Percentiles rank a stretch among this genome's conserved stretches.
Evolutionary conservation across 2,113 vertebrate species (phyloP).

Genomic region (Oreamnos americanus): DNA sequence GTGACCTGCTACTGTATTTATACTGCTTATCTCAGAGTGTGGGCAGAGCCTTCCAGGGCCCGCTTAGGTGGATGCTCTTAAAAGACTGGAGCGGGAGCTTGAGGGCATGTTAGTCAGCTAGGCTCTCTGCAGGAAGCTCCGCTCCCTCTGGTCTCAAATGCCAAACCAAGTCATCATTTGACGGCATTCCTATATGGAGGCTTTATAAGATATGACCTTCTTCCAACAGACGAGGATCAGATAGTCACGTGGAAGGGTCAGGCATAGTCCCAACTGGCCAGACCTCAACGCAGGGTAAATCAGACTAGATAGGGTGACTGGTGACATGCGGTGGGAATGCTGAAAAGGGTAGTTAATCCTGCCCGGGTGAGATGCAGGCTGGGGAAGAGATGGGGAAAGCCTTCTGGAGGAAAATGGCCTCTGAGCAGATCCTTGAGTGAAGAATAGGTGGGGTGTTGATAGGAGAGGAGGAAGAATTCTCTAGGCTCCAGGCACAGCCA

Average conservation of each 20-base stretch:
- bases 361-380: not conserved
- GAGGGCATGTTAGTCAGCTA: too few relatives aligned
- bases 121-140: not conserved
- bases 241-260: too few relatives aligned
- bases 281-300: not conserved
- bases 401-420: not conserved
- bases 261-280: not conserved
- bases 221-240: not conserved
- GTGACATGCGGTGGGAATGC: rapidly evolving
- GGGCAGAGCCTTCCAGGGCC: not conserved
- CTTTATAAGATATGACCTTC: not conserved
- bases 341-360: not conserved
- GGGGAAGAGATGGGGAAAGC: not conserved
- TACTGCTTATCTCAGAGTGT: constrained; percentile 37
- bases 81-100: not conserved
- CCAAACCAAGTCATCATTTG: too few relatives aligned
- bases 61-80: not conserved
- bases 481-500: not conserved
- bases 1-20: constrained; percentile 45
- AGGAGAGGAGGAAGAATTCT: not conserved
- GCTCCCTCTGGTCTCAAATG: not conserved
- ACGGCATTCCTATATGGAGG: not conserved
- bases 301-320: not conserved
- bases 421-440: not conserved
- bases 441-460: not conserved